Conservation (phyloP, 2,888 invertebrate genomes). For the Athrips mouffetella region DNA sequence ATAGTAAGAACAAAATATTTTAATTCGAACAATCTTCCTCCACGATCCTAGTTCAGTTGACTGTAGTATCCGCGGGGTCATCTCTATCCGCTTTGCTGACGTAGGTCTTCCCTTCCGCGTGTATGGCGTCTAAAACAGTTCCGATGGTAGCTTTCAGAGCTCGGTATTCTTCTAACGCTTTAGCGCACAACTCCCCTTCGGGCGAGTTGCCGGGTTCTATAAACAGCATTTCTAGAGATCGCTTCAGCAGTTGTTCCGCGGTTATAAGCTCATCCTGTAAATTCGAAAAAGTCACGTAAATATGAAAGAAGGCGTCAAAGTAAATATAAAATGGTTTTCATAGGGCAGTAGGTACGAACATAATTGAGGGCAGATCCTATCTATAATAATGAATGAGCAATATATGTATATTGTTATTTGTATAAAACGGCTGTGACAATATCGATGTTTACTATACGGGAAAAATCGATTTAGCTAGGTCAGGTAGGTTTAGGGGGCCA, state of each 20-base stretch:
- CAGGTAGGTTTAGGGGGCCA: no score
- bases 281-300: no score
- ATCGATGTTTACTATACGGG: no score
- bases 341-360: no score
- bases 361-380: no score
- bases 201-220: constrained; percentile 85
- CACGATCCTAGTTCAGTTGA: constrained; percentile 5
- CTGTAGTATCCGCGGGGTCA: neutral
- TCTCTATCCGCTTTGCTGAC: constrained; percentile 33
- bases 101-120: constrained; percentile 54
- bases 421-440: no score
- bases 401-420: no score
- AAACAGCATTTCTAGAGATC: constrained; percentile 81
- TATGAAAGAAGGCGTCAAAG: no score
- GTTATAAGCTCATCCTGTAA: constrained; percentile 71
- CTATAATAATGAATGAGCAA: no score
- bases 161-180: constrained; percentile 82
- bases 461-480: no score
- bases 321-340: neutral
- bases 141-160: constrained; percentile 74
- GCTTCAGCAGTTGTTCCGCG: constrained; percentile 79
- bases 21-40: no score
- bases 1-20: no score
- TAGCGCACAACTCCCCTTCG: constrained; percentile 83
- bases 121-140: constrained; percentile 48